Evolutionary conservation across 2,113 vertebrate species (phyloP).

Genomic region (Cryptotis parvus): DNA sequence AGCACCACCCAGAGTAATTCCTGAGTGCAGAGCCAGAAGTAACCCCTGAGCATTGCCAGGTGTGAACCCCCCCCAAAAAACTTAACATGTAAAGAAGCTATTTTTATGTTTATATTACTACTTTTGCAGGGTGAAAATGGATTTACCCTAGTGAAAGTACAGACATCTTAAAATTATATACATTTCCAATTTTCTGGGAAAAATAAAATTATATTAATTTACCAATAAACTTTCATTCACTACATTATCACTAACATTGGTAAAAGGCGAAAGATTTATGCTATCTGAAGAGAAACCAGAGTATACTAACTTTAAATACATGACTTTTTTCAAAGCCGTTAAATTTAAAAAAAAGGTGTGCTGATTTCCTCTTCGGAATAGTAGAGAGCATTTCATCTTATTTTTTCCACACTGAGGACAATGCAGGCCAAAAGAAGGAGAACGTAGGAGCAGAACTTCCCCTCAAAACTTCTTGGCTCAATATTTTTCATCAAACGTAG

Average conservation of each 20-base stretch:
- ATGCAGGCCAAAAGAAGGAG: background rate
- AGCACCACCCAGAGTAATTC: no score
- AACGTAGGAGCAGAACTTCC: background rate
- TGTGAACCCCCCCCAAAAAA: no score
- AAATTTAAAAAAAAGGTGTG: constrained; percentile 15
- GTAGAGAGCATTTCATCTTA: background rate
- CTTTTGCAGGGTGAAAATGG: background rate
- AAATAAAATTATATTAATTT: background rate
- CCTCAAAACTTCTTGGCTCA: background rate
- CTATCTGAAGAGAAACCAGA: no score
- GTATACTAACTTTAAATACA: constrained; percentile 18
- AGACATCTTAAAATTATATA: background rate
- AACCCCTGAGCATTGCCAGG: no score
- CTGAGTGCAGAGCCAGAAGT: no score
- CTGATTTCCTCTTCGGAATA: background rate
- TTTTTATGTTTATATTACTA: background rate
- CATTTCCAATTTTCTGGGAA: background rate
- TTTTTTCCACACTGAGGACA: background rate
- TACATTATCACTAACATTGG: background rate
- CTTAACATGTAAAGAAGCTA: no score
- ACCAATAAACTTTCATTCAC: constrained; percentile 10
- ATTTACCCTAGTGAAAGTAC: background rate
- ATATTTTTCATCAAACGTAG: background rate
- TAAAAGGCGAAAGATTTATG: no score
- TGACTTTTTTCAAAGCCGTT: background rate